Conservation (phyloP, 2,113 vertebrate genomes). For the Amblyornis subalaris region DNA sequence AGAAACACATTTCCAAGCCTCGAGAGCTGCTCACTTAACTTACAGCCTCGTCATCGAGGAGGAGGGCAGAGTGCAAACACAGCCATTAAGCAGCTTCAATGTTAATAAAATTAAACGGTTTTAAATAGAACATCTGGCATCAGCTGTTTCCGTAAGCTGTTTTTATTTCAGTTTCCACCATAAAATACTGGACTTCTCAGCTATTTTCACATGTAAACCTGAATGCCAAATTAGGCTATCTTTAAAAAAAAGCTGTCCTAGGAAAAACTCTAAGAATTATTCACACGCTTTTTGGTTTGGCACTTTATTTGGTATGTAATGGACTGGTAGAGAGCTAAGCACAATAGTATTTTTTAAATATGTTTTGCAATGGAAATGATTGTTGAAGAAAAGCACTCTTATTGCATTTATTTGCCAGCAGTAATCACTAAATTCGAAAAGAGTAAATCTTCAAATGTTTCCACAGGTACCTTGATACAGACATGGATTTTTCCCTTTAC, state of each 20-base stretch:
- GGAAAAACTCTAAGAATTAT: background rate
- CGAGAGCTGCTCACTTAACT: background rate
- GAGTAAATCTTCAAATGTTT: background rate
- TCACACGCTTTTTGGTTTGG: background rate
- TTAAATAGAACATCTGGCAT: conserved; percentile 10
- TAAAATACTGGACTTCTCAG: background rate
- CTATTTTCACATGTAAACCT: background rate
- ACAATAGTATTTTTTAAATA: background rate
- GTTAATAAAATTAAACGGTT: conserved; percentile 16
- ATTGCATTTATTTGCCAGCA: background rate
- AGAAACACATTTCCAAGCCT: conserved; percentile 3
- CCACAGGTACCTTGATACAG: background rate
- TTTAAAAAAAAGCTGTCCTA: background rate
- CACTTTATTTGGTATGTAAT: background rate
- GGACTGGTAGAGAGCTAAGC: background rate
- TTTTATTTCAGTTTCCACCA: conserved; percentile 6
- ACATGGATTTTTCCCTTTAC: background rate
- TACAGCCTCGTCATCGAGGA: background rate
- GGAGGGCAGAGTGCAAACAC: background rate
- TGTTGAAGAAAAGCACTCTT: background rate
- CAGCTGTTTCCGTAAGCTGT: background rate
- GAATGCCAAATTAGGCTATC: background rate
- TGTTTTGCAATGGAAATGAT: background rate
- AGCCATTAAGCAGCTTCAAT: background rate
- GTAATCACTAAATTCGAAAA: background rate